Evolutionary conservation across 2,113 vertebrate genomes (phyloP).

Genomic region (Scartelaos histophorus): DNA sequence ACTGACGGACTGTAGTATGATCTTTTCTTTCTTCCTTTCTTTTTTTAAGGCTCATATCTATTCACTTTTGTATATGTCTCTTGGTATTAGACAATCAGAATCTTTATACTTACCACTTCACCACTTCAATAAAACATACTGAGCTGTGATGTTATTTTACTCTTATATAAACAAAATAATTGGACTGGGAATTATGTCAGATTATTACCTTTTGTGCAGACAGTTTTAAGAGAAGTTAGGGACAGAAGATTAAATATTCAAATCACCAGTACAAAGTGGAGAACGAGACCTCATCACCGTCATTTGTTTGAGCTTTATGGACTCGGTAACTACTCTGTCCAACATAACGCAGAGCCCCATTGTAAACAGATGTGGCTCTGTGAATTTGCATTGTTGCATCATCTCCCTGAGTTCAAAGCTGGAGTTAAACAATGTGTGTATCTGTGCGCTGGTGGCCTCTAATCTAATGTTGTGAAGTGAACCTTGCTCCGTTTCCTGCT

Average conservation of each 20-base stretch:
- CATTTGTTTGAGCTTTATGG: not conserved
- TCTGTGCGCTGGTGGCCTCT: slow-evolving; percentile 27
- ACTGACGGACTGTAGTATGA: too few relatives aligned
- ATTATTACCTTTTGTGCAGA: not conserved
- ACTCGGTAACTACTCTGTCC: not conserved
- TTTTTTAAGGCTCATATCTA: too few relatives aligned
- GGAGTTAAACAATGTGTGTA: slow-evolving; percentile 19
- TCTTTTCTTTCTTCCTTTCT: too few relatives aligned
- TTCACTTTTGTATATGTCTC: too few relatives aligned
- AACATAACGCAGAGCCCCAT: not conserved
- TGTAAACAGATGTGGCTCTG: not conserved
- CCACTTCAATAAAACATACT: too few relatives aligned
- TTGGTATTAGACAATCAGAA: too few relatives aligned
- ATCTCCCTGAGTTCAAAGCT: slow-evolving; percentile 20
- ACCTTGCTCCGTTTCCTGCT: slow-evolving; percentile 51
- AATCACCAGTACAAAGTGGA: not conserved
- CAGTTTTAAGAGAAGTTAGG: not conserved
- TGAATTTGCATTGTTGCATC: not conserved
- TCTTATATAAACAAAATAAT: not conserved
- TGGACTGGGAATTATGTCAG: not conserved
- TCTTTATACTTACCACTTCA: too few relatives aligned
- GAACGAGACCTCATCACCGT: not conserved
- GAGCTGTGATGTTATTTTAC: too few relatives aligned
- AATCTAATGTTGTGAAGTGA: slow-evolving; percentile 40
- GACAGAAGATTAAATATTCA: not conserved